A percentile compares a stretch with the other conserved stretches of the same genome.
phyloP scores from a whole-genome alignment of 2,113 vertebrate species.

The Thamnaconus septentrionalis region DNA sequence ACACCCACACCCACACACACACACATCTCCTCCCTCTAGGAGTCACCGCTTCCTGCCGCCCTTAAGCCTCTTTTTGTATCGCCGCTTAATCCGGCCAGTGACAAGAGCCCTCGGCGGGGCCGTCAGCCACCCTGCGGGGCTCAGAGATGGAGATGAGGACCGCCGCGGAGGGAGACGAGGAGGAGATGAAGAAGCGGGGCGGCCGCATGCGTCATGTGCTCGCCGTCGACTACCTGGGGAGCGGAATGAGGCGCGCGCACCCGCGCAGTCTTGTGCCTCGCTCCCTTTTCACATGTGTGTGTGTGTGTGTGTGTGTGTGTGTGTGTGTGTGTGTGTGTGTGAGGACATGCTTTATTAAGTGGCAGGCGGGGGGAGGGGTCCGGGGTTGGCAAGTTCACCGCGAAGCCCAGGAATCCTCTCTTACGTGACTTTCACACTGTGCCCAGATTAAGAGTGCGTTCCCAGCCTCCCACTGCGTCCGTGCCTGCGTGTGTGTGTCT shows the following conservation, averaged over 20 bases:
- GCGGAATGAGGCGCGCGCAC: background rate
- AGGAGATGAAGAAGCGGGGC: background rate
- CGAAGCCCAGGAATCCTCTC: slow-evolving; percentile 59
- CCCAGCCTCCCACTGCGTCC: slow-evolving; percentile 53
- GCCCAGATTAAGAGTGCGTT: slow-evolving; percentile 60
- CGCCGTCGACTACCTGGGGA: slow-evolving; percentile 21
- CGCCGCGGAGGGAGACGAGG: background rate
- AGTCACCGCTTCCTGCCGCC: slow-evolving; percentile 67
- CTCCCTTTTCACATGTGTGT: slow-evolving; percentile 3
- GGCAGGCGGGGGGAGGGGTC: background rate
- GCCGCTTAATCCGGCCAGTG: slow-evolving; percentile 68
- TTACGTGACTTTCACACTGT: slow-evolving; percentile 57
- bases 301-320: too few relatives aligned
- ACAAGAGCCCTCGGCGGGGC: slow-evolving; percentile 70
- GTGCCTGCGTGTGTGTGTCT: slow-evolving; percentile 3
- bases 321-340: background rate
- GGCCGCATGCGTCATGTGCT: slow-evolving; percentile 30
- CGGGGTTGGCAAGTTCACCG: slow-evolving; percentile 40
- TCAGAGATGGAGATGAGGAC: slow-evolving; percentile 55
- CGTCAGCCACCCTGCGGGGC: slow-evolving; percentile 68
- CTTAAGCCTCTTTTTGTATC: slow-evolving; percentile 75
- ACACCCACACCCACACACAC: too few relatives aligned
- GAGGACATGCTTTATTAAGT: slow-evolving; percentile 33
- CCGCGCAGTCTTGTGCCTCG: background rate
- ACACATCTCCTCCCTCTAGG: slow-evolving; percentile 36